These are phyloP conservation scores for Venustoraphidia nigricollis DNA, from an alignment of 2,888 invertebrate species.

Conservation along the genomic window DNA sequence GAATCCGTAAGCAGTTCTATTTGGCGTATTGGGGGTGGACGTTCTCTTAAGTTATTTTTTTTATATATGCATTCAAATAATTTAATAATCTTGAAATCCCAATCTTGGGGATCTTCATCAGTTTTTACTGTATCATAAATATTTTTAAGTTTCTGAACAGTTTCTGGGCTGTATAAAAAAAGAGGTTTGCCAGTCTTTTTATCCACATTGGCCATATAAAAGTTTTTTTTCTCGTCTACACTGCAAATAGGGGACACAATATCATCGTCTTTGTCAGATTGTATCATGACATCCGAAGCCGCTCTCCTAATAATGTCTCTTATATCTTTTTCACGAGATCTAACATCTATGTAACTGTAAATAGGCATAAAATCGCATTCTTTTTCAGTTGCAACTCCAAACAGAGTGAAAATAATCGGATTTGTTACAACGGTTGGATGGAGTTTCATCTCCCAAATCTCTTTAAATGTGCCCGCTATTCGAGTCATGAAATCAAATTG, in stretches of 20 bases:
- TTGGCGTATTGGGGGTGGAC: too few relatives aligned
- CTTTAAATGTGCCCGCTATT: constrained; percentile 3
- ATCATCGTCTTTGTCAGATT: too few relatives aligned
- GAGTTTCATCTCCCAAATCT: constrained; percentile 5
- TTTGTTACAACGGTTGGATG: too few relatives aligned
- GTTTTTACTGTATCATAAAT: background rate
- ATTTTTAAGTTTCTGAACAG: background rate
- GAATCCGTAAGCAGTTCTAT: background rate
- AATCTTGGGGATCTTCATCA: background rate
- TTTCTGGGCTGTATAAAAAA: background rate
- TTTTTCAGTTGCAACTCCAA: too few relatives aligned
- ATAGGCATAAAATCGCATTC: too few relatives aligned
- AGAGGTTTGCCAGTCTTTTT: background rate
- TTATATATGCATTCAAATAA: background rate
- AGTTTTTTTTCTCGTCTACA: background rate
- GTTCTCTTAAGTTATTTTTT: background rate
- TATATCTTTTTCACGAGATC: too few relatives aligned
- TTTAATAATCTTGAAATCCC: background rate
- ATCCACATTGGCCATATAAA: background rate
- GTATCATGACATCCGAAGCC: too few relatives aligned
- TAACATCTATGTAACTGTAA: too few relatives aligned
- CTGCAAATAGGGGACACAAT: background rate
- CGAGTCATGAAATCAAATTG: constrained; percentile 11
- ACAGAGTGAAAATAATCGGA: too few relatives aligned
- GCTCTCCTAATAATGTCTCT: too few relatives aligned